Evolutionary conservation across 2,888 invertebrate genomes (phyloP).

Genomic region (Pheosia gnoma): DNA sequence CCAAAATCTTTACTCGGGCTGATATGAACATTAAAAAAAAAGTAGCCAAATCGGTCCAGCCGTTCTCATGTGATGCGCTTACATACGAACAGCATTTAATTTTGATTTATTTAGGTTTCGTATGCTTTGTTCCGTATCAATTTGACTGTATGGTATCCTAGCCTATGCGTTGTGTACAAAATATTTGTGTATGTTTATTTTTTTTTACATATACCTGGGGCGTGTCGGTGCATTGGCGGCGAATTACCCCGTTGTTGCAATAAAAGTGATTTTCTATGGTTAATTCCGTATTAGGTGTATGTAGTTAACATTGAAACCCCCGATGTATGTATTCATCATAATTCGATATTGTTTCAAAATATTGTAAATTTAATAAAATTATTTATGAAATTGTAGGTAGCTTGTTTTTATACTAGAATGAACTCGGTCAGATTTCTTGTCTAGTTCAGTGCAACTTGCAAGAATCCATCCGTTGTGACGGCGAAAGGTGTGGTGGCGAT

Average conservation of each 20-base stretch:
- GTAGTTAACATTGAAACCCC: slow-evolving; percentile 54
- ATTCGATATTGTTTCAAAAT: slow-evolving; percentile 55
- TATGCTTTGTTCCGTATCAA: neutral
- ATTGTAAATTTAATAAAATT: slow-evolving; percentile 70
- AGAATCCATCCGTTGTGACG: too few relatives aligned
- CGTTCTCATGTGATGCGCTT: too few relatives aligned
- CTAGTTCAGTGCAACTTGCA: too few relatives aligned
- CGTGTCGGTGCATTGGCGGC: slow-evolving; percentile 31
- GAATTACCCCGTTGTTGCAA: slow-evolving; percentile 24
- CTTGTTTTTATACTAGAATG: slow-evolving; percentile 61
- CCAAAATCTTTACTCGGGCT: too few relatives aligned
- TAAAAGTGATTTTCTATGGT: slow-evolving; percentile 52
- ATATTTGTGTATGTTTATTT: slow-evolving; percentile 42
- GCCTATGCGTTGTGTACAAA: slow-evolving; percentile 45
- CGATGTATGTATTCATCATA: slow-evolving; percentile 61
- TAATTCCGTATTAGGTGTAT: slow-evolving; percentile 65
- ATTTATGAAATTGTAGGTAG: slow-evolving; percentile 70
- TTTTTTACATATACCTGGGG: slow-evolving; percentile 40
- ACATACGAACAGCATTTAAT: too few relatives aligned
- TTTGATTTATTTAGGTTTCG: too few relatives aligned
- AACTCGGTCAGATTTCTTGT: slow-evolving; percentile 35
- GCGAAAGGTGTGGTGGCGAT: too few relatives aligned
- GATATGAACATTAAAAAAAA: too few relatives aligned
- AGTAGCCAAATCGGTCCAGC: too few relatives aligned
- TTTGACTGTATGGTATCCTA: slow-evolving; percentile 24